Evolutionary conservation across 2,797 vertebrate genomes (phyloP).

Genomic region (Sebastes steindachneri): DNA sequence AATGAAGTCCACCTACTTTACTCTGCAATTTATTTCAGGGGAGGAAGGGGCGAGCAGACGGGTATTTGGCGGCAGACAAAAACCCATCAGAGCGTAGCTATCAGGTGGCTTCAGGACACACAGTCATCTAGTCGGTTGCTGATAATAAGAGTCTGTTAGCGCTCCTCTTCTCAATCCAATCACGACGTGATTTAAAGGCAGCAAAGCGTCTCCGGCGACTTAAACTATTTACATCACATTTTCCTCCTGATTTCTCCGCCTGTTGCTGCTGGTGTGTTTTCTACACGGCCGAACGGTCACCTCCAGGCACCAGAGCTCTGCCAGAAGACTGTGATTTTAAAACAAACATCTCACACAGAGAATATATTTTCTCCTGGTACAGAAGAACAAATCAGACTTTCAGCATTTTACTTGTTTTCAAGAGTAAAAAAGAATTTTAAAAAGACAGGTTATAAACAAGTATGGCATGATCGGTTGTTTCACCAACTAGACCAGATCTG

Average conservation of each 20-base stretch:
- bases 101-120: slow-evolving; percentile 51
- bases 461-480: no score
- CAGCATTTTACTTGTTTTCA: background rate
- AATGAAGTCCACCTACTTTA: slow-evolving; percentile 50
- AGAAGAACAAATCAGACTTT: background rate
- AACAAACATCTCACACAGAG: background rate
- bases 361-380: background rate
- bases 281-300: slow-evolving; percentile 24
- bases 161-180: slow-evolving; percentile 54
- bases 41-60: background rate
- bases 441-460: no score
- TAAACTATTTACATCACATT: slow-evolving; percentile 61
- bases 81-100: slow-evolving; percentile 45
- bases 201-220: slow-evolving; percentile 50
- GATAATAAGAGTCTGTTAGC: slow-evolving; percentile 63
- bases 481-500: no score
- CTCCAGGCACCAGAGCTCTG: slow-evolving; percentile 24
- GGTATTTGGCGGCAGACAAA: slow-evolving; percentile 21
- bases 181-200: slow-evolving; percentile 53
- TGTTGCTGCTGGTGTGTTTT: slow-evolving; percentile 9
- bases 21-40: slow-evolving; percentile 46
- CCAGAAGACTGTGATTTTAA: background rate
- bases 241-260: background rate
- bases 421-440: background rate
- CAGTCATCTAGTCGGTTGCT: slow-evolving; percentile 10